phyloP scores from a whole-genome alignment of 2,113 vertebrate species.

The Phalacrocorax pelagicus region DNA sequence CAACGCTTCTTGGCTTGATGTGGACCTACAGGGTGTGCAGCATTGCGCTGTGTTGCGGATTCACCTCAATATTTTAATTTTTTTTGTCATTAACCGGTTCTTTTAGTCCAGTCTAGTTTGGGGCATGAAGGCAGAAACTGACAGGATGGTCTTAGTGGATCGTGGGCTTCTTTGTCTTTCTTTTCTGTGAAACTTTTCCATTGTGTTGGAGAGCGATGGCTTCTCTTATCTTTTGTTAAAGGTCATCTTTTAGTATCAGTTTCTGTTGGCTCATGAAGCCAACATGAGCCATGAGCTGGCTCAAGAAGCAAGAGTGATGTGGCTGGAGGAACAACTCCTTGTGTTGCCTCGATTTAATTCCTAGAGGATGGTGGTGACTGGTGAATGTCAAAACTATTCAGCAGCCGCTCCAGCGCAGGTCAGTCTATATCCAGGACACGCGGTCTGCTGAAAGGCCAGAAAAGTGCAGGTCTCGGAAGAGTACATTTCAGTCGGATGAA shows the following conservation, averaged over 20 bases:
- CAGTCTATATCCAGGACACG: not conserved
- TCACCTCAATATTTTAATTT: no score
- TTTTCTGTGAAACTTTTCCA: not conserved
- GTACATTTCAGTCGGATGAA: not conserved
- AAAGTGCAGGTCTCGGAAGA: not conserved
- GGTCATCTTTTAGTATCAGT: not conserved
- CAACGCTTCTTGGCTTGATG: not conserved
- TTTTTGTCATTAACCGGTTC: accelerated
- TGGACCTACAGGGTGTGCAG: not conserved
- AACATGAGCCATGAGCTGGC: not conserved
- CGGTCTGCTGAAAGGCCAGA: not conserved
- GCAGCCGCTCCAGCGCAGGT: not conserved
- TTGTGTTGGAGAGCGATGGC: not conserved
- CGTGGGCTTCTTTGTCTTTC: not conserved
- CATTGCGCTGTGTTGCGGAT: accelerated
- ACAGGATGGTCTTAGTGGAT: not conserved
- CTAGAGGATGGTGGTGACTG: not conserved
- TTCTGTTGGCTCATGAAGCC: not conserved
- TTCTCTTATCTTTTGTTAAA: not conserved
- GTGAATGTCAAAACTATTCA: not conserved
- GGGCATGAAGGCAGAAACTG: not conserved
- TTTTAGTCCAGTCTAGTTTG: not conserved
- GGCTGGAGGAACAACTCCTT: not conserved
- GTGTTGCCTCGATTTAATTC: not conserved
- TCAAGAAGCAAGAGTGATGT: not conserved